Conservation (phyloP, 1,140 invertebrate species). For the Rhopalosiphum padi region DNA sequence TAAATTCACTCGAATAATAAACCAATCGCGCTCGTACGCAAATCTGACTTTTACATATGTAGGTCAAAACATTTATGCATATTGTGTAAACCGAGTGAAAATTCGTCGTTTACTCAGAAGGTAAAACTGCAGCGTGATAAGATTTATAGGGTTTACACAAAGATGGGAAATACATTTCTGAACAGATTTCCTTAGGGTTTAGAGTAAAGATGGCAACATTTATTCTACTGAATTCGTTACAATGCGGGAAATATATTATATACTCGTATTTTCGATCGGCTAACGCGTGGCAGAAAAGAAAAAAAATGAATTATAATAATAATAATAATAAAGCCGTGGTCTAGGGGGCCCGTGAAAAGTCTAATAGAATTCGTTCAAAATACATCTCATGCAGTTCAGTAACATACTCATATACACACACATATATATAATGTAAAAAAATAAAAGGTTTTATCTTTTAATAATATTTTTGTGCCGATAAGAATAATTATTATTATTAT, state of each 20-base stretch:
- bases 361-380: conserved; percentile 8
- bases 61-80: conserved; percentile 24
- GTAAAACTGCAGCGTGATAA: not conserved
- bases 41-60: conserved; percentile 22
- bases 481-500: not conserved
- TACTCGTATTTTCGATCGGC: not conserved
- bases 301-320: not conserved
- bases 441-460: conserved; percentile 22
- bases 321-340: not conserved
- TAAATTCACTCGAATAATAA: not conserved
- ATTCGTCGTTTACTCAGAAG: not conserved
- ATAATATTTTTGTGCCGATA: not conserved
- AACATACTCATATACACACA: not conserved
- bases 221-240: not conserved
- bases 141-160: conserved; percentile 28
- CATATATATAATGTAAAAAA: not conserved
- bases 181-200: conserved; percentile 41
- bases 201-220: not conserved
- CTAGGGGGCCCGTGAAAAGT: not conserved
- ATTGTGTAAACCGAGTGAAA: conserved; percentile 24
- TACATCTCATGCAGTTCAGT: not conserved
- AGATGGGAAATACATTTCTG: conserved; percentile 29
- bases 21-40: not conserved
- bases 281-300: not conserved
- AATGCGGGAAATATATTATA: not conserved